Evolutionary conservation across 2,797 vertebrate genomes (phyloP).

Genomic region (Phoebastria nigripes): DNA sequence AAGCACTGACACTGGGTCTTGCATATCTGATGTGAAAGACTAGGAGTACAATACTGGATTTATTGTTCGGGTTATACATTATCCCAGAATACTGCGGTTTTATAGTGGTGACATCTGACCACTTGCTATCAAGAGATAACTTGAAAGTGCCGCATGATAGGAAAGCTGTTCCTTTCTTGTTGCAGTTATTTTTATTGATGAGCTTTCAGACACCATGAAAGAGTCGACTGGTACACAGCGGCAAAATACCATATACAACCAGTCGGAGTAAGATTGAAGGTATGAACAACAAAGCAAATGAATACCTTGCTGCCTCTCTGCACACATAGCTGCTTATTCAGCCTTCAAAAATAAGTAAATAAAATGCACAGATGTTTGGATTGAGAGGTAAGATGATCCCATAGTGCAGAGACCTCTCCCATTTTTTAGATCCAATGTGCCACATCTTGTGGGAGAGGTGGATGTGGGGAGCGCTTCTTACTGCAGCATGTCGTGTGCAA

Average conservation of each 20-base stretch:
- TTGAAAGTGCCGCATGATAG: conserved; percentile 21
- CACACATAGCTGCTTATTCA: background rate
- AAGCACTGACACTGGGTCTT: background rate
- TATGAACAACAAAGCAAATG: background rate
- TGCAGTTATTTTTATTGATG: conserved; percentile 65
- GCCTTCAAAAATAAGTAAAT: background rate
- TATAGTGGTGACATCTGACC: conserved; percentile 49
- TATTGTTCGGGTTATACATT: conserved; percentile 55
- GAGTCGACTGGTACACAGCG: background rate
- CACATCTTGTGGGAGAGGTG: background rate
- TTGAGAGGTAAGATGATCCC: background rate
- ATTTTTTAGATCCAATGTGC: background rate
- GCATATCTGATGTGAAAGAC: conserved; percentile 51
- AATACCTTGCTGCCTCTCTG: background rate
- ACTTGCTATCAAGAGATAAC: conserved; percentile 33
- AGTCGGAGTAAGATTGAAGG: background rate
- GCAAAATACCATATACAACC: background rate
- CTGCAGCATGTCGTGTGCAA: background rate
- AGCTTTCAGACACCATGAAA: conserved; percentile 30
- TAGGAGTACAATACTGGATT: conserved; percentile 6
- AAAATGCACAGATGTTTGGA: background rate
- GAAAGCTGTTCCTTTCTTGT: conserved; percentile 45
- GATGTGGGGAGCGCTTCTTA: background rate
- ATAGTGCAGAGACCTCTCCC: background rate
- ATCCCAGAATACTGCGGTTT: conserved; percentile 39